Percentiles rank a stretch among this genome's conserved stretches.
phyloP scores from a whole-genome alignment of 2,113 vertebrate species.

The Peromyscus leucopus region DNA sequence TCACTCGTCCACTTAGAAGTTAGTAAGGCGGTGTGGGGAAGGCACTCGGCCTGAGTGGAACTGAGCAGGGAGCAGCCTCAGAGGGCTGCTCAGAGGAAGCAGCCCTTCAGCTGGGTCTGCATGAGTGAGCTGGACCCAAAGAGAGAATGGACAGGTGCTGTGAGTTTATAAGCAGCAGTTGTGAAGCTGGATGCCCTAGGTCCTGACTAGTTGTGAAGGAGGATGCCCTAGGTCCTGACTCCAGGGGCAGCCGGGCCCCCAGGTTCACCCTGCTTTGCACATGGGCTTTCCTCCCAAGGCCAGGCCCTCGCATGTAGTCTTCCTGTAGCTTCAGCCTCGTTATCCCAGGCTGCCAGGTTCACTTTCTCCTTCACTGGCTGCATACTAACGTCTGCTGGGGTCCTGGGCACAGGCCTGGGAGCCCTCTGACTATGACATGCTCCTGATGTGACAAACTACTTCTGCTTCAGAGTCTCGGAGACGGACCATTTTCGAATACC shows the following conservation, averaged over 20 bases:
- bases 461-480: constrained; percentile 88
- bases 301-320: background rate
- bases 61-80: background rate
- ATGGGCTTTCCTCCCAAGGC: background rate
- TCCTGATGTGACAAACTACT: background rate
- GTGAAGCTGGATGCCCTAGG: background rate
- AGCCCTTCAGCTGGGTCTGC: background rate
- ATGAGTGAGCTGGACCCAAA: background rate
- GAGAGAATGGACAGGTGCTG: background rate
- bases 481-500: constrained; percentile 96
- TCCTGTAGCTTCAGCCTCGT: background rate
- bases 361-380: background rate
- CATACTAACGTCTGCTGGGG: background rate
- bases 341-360: background rate
- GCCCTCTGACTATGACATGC: background rate
- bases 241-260: background rate
- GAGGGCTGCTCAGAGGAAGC: background rate
- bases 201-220: no score
- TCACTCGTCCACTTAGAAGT: background rate
- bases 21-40: background rate
- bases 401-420: no score
- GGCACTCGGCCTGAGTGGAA: background rate
- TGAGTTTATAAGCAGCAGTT: background rate
- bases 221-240: background rate
- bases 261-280: background rate